Base-by-base conservation (phyloP, 2,797 vertebrate species). In the Lophotriccus pileatus region DNA sequence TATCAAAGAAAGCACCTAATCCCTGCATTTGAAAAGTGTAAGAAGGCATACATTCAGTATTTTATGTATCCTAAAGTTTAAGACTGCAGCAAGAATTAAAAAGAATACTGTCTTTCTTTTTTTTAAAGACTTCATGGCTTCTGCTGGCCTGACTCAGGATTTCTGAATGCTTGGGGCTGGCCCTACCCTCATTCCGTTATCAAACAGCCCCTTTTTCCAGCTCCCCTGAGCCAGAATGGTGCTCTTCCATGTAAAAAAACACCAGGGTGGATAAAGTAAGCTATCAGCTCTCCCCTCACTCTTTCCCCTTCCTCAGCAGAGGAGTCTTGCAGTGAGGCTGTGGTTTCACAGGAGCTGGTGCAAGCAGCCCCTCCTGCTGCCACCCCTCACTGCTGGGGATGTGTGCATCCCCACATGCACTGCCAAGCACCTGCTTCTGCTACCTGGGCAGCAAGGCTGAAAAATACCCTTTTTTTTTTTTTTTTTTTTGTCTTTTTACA, bases 71-170 rank as follows among this genome's bases (percentile, higher is more conserved):
- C 21, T 37, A 21, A 79, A 53, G 28, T 22, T 34, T 44, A 69
- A 76, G 52, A 56, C 6, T 77, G 37, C 43, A 87, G 52, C n/a
- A 73, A 73, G 34, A 87, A 87, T 70, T 60, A 21, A 37, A 86
- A 78, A 20, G 37, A 84, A 55, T 43, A 36, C 2, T 10, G 12
- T 4, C 19, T 56, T 84, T 69, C 39, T 43, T 75, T 44, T 50
- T 84, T 81, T 62, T 37, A 69, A 93, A 63, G 46, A 44, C 11
- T 24, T 94, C 27, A 17, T 76, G 70, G 50, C 43, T 87, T 84
- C 10, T 46, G 7, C 28, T 49, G 24, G 18, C 24, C 67, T 56
- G 44, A 1, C 39, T 82, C 36, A 32, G 47, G 44, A 63, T 64
- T 64, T 75, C 58, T 84, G 46, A 66, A 53, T 12, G 22, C 50